Conservation (phyloP, 2,113 vertebrate species). For the Atrichornis clamosus region DNA sequence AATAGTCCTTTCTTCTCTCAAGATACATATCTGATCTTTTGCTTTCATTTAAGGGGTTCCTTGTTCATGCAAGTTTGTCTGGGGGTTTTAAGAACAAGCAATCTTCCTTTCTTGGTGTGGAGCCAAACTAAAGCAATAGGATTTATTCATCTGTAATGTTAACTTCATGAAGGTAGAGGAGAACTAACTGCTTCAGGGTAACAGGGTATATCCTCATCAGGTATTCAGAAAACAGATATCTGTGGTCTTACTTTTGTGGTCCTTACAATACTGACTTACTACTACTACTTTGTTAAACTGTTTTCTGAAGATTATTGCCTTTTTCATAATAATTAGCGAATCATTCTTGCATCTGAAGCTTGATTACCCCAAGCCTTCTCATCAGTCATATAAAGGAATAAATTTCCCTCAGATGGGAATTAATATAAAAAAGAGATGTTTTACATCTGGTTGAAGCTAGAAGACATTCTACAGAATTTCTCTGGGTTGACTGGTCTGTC, state of each 20-base stretch:
- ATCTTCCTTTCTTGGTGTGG: neutral
- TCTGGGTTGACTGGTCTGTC: neutral
- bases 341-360: neutral
- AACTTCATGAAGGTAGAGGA: neutral
- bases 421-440: neutral
- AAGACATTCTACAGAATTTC: neutral
- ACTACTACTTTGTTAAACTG: neutral
- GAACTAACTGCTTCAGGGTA: neutral
- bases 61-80: neutral
- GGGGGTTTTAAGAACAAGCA: neutral
- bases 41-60: neutral
- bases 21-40: neutral
- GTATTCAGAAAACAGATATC: neutral
- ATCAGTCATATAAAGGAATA: neutral
- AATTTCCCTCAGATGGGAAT: neutral
- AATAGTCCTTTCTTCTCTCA: neutral
- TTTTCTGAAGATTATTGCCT: neutral
- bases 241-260: neutral
- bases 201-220: neutral
- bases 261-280: neutral
- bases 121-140: neutral
- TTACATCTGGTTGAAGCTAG: neutral
- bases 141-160: neutral
- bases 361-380: neutral
- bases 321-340: neutral